Evolutionary conservation across 2,888 invertebrate species (phyloP).

Genomic region (Catocala nupta): DNA sequence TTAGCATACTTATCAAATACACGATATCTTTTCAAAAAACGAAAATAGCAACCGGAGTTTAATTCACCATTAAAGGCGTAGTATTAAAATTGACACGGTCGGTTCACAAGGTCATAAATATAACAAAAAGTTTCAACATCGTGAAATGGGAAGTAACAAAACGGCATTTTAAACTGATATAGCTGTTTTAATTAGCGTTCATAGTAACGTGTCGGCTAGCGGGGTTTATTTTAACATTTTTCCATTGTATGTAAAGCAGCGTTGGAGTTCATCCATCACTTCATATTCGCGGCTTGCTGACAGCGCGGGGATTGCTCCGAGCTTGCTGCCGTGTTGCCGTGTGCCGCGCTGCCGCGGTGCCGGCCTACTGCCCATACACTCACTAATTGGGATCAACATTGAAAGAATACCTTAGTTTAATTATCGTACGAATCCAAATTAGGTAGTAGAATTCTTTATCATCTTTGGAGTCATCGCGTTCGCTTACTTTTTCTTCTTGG

Average conservation of each 20-base stretch:
- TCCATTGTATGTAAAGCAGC: conserved; percentile 85
- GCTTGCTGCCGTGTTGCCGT: conserved; percentile 7
- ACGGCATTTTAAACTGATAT: conserved; percentile 70
- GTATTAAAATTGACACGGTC: conserved; percentile 50
- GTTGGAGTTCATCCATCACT: conserved; percentile 81
- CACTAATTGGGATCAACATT: conserved; percentile 69
- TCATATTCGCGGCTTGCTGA: conserved; percentile 81
- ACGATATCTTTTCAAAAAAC: conserved; percentile 24
- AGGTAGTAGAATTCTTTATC: conserved; percentile 47
- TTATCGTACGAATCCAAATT: conserved; percentile 54
- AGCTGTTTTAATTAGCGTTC: conserved; percentile 83
- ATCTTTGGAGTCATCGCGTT: conserved; percentile 36
- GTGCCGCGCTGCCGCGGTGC: conserved; percentile 41
- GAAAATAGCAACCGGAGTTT: conserved; percentile 22
- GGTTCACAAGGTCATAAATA: conserved; percentile 67
- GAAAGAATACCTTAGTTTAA: conserved; percentile 57
- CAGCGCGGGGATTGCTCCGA: conserved; percentile 61
- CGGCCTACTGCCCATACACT: conserved; percentile 66
- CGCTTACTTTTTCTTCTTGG: conserved; percentile 27
- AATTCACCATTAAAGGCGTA: conserved; percentile 38
- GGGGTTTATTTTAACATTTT: conserved; percentile 71
- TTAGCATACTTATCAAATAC: conserved; percentile 28
- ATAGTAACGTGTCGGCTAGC: conserved; percentile 75
- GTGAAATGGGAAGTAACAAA: conserved; percentile 73
- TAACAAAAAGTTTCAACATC: conserved; percentile 65